phyloP scores from a whole-genome alignment of 2,888 invertebrate species.

The Trypoxylon attenuatum region DNA sequence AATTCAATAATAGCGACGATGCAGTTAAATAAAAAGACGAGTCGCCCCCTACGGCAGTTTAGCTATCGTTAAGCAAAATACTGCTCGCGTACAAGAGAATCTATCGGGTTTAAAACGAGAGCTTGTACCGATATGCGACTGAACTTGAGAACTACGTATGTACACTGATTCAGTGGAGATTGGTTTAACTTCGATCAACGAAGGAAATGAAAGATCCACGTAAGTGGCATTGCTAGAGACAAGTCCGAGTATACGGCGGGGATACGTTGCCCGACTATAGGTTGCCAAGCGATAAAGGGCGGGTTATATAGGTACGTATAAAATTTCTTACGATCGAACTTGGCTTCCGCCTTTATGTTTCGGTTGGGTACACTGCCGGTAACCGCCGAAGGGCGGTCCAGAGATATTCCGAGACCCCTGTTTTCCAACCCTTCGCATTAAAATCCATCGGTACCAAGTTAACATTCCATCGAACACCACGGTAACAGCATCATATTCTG shows the following conservation, averaged over 20 bases:
- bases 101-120: no score
- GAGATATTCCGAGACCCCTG: constrained; percentile 1
- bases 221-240: no score
- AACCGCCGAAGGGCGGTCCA: constrained; percentile 21
- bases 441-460: not conserved
- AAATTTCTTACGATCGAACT: constrained; percentile 59
- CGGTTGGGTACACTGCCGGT: constrained; percentile 20
- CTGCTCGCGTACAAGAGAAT: no score
- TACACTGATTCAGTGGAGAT: no score
- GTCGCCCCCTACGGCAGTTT: constrained; percentile 27
- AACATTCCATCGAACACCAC: not conserved
- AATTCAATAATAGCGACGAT: constrained; percentile 53
- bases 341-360: constrained; percentile 39
- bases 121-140: no score
- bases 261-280: constrained; percentile 62
- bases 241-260: constrained; percentile 58
- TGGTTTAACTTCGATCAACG: no score
- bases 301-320: constrained; percentile 62
- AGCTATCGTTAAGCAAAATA: no score
- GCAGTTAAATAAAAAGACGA: constrained; percentile 53
- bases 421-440: not conserved
- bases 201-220: no score
- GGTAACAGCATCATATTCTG: not conserved
- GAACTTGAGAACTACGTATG: no score
- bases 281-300: constrained; percentile 63